Base-by-base conservation (phyloP, 2,797 vertebrate genomes). In the Phoeniculus purpureus region DNA sequence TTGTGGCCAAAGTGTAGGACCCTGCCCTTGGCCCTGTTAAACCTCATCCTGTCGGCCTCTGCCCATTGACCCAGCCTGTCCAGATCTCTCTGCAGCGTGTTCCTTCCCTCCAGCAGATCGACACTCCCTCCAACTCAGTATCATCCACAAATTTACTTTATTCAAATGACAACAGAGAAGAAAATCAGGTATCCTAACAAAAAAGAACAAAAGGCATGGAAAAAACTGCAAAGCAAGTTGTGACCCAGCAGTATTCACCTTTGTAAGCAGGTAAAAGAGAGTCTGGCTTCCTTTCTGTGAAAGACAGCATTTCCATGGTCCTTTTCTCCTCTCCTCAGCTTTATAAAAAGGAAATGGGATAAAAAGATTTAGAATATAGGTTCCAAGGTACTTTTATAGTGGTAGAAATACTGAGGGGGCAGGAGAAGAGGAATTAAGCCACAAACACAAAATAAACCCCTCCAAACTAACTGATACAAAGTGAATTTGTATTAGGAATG, bases 141-240 rank as follows among this genome's bases (percentile, higher is more conserved):
- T n/a, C n/a, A n/a, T n/a, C n/a, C n/a, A n/a, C n/a, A n/a, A n/a
- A n/a, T n/a, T n/a, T n/a, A n/a, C n/a, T n/a, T 96, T 90, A 72
- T 92, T 89, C 80, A 78, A 92, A 92, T 71, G 71, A 66, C 54
- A 87, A 60, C 73, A 78, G 77, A 91, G 72, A 87, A 91, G 64
- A 60, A 89, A 90, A 93, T 50, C 56, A 21, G 19, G 19, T 54
- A n/a, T 61, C 47, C 34, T 62, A 79, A 48, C 37, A 92, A 83
- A 93, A 70, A 56, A 61, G 9, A 87, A 66, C 40, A 31, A 87
- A 58, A 5, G 0, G 2, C 22, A 10, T 26, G 10, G 65, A 81
- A 67, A 91, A 79, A 85, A 25, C 29, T 32, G 45, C 32, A 48
- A 76, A 82, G 55, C 27, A 54, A 67, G n/a, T 23, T 51, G 29